Percentiles rank a stretch among this genome's conserved stretches.
Evolutionary conservation across 2,113 vertebrate species (phyloP).

Genomic region (Stegastes partitus): DNA sequence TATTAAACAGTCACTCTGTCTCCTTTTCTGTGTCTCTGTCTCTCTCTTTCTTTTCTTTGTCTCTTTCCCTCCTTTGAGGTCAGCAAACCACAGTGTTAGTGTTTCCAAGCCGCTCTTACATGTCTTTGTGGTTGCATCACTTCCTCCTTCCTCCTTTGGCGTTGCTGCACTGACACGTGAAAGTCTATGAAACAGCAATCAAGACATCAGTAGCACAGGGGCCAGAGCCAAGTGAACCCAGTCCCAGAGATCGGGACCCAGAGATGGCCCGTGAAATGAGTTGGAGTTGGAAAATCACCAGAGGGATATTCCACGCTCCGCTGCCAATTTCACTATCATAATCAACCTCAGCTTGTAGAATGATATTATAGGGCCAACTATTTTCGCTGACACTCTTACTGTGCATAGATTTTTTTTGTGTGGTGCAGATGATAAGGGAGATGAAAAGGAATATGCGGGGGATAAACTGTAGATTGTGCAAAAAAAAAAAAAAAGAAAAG

Average conservation of each 20-base stretch:
- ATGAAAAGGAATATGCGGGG: constrained; percentile 51
- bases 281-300: constrained; percentile 54
- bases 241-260: constrained; percentile 53
- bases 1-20: constrained; percentile 41
- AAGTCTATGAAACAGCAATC: constrained; percentile 68
- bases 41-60: constrained; percentile 43
- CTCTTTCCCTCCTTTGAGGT: constrained; percentile 73
- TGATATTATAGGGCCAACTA: constrained; percentile 55
- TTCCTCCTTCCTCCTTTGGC: constrained; percentile 66
- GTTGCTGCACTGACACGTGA: constrained; percentile 58
- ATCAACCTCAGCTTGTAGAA: constrained; percentile 64
- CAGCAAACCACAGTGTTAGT: constrained; percentile 65
- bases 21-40: not conserved
- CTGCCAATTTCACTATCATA: constrained; percentile 68
- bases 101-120: constrained; percentile 66
- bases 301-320: constrained; percentile 52
- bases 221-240: constrained; percentile 44
- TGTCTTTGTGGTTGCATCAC: constrained; percentile 75
- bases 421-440: constrained; percentile 51
- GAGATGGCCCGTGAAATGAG: constrained; percentile 70
- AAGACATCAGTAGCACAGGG: constrained; percentile 50
- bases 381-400: constrained; percentile 68
- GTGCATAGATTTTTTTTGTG: constrained; percentile 50
- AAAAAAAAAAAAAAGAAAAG: constrained; percentile 12
- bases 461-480: constrained; percentile 34